A percentile compares a stretch with the other conserved stretches of the same genome.
phyloP scores from a whole-genome alignment of 2,113 vertebrate species.

The Bubo scandiacus region DNA sequence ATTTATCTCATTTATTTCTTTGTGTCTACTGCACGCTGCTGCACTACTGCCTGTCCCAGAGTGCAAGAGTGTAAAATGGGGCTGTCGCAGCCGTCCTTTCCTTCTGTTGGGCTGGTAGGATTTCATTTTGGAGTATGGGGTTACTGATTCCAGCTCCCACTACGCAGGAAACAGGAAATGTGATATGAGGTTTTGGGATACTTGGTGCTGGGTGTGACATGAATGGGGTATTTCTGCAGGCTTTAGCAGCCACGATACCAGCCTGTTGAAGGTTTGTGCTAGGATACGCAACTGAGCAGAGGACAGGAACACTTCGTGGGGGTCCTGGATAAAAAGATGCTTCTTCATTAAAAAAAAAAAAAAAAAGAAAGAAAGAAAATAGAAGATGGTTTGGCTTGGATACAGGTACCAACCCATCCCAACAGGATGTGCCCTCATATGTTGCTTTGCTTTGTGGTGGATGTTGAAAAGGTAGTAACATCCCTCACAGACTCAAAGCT shows the following conservation, averaged over 20 bases:
- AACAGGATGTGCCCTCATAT: not conserved
- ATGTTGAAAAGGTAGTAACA: not conserved
- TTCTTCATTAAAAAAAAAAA: not conserved
- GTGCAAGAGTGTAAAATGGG: accelerated
- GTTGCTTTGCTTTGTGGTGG: not conserved
- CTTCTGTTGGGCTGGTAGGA: not conserved
- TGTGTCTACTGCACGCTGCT: not conserved
- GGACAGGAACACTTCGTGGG: not conserved
- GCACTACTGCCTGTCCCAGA: accelerated
- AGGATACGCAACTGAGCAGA: not conserved
- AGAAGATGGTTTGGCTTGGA: not conserved
- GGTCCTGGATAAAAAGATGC: not conserved
- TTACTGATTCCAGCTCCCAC: not conserved
- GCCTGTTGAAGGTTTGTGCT: not conserved
- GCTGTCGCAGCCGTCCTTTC: accelerated
- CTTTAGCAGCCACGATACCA: not conserved
- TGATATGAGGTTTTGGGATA: not conserved
- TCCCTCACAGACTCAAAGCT: not conserved
- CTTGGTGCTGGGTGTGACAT: not conserved
- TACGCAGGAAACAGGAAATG: accelerated
- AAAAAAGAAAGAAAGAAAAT: not conserved
- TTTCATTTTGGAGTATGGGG: not conserved
- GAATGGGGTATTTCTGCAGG: not conserved
- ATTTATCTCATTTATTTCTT: not conserved
- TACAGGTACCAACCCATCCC: not conserved